Evolutionary conservation across 2,113 vertebrate genomes (phyloP).

Genomic region (Acrocephalus kingi): DNA sequence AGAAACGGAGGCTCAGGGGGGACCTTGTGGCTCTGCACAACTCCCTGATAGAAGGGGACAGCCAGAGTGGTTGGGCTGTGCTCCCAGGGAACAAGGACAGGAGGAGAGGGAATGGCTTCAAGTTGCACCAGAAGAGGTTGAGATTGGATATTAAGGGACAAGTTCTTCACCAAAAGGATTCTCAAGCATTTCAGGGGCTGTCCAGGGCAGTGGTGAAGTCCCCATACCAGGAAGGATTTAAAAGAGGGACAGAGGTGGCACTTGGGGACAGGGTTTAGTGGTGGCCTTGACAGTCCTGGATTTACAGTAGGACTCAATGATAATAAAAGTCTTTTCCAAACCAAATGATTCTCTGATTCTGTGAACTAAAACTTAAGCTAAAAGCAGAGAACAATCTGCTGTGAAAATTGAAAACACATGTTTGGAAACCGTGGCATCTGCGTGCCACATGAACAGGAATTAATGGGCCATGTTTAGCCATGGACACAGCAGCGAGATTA

Average conservation of each 20-base stretch:
- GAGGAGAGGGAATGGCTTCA: background rate
- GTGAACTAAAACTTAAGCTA: background rate
- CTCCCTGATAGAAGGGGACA: too few relatives aligned
- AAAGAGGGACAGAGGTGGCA: background rate
- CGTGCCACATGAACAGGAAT: background rate
- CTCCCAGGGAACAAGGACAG: background rate
- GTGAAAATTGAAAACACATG: rapidly evolving
- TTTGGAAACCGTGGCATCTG: background rate
- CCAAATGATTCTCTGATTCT: background rate
- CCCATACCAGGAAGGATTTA: background rate
- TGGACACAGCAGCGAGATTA: background rate
- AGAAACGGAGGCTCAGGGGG: too few relatives aligned
- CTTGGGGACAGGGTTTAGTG: too few relatives aligned
- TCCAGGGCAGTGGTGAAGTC: background rate
- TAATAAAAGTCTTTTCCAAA: background rate
- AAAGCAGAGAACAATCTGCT: background rate
- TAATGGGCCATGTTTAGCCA: background rate
- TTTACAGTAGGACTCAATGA: background rate
- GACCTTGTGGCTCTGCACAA: too few relatives aligned
- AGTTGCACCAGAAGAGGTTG: background rate
- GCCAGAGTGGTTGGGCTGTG: too few relatives aligned
- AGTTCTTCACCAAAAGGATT: background rate
- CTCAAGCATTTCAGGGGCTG: background rate
- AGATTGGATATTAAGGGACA: background rate
- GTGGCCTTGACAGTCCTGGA: background rate